A percentile compares a stretch with the other conserved stretches of the same genome.
These are phyloP conservation scores for Lithophane ornitopus DNA, from an alignment of 2,888 invertebrate genomes.

Conservation along the genomic window DNA sequence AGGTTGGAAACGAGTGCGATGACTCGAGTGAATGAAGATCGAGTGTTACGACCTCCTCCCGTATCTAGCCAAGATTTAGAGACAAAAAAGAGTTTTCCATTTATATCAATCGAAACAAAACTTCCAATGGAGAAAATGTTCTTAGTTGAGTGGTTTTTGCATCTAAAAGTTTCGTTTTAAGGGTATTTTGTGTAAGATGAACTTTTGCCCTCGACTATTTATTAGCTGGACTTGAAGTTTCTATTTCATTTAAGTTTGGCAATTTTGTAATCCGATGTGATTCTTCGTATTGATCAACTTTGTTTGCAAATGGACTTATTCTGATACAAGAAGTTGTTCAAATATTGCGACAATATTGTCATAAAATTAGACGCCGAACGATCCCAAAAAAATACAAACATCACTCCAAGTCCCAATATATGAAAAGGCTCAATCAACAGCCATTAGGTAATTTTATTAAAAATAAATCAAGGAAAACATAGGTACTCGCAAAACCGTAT, in stretches of 20 bases:
- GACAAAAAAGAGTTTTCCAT: constrained; percentile 61
- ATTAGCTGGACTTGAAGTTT: constrained; percentile 22
- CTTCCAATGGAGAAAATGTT: constrained; percentile 33
- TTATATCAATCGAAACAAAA: constrained; percentile 62
- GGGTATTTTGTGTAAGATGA: constrained; percentile 26
- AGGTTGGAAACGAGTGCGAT: constrained; percentile 71
- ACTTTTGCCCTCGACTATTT: constrained; percentile 12
- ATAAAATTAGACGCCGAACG: not conserved
- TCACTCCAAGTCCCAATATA: not conserved
- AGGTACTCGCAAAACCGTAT: constrained; percentile 2
- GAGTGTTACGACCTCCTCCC: constrained; percentile 64
- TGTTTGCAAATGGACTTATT: not conserved
- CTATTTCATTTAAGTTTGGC: constrained; percentile 2
- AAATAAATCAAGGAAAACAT: constrained; percentile 27
- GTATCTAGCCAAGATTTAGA: constrained; percentile 55
- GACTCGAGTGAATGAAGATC: constrained; percentile 71
- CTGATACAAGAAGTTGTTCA: not conserved
- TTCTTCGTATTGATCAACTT: constrained; percentile 4
- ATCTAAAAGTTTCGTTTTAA: constrained; percentile 22
- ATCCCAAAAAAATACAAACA: not conserved
- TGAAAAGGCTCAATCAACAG: not conserved
- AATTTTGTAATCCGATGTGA: not conserved
- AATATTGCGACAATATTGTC: not conserved
- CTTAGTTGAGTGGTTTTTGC: constrained; percentile 34
- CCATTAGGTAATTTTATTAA: not conserved